Conservation (phyloP, 1,140 invertebrate species). For the Lithobius niger region DNA sequence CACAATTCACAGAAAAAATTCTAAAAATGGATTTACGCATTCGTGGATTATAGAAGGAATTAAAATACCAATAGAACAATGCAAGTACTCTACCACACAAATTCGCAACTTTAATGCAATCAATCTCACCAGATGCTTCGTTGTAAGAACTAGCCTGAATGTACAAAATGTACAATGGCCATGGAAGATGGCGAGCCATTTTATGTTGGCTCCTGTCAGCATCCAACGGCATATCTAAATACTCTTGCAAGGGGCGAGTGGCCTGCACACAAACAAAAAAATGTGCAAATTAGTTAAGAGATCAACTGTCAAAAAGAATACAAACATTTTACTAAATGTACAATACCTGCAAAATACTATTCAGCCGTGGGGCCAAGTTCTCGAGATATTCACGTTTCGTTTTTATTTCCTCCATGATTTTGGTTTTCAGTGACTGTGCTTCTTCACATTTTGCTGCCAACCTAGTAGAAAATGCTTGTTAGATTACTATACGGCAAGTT, state of each 20-base stretch:
- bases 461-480: slow-evolving; percentile 33
- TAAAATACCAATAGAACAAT: neutral
- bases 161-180: slow-evolving; percentile 75
- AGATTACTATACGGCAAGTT: too few relatives aligned
- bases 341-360: slow-evolving; percentile 49
- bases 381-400: slow-evolving; percentile 65
- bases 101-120: too few relatives aligned
- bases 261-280: slow-evolving; percentile 36
- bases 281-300: too few relatives aligned
- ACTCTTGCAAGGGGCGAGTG: slow-evolving; percentile 78
- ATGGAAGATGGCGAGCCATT: slow-evolving; percentile 57
- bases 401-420: slow-evolving; percentile 56
- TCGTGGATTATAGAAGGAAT: too few relatives aligned
- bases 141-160: slow-evolving; percentile 69
- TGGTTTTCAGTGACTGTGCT: slow-evolving; percentile 59
- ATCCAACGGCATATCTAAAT: slow-evolving; percentile 65
- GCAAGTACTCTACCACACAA: neutral
- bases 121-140: slow-evolving; percentile 51
- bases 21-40: too few relatives aligned
- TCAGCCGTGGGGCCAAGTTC: slow-evolving; percentile 64
- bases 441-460: slow-evolving; percentile 59
- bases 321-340: slow-evolving; percentile 3
- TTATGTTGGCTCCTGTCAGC: slow-evolving; percentile 58
- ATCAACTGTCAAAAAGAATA: too few relatives aligned
- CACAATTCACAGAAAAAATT: too few relatives aligned